Evolutionary conservation across 2,113 vertebrate genomes (phyloP).

Genomic region (Siphamia tubifer): DNA sequence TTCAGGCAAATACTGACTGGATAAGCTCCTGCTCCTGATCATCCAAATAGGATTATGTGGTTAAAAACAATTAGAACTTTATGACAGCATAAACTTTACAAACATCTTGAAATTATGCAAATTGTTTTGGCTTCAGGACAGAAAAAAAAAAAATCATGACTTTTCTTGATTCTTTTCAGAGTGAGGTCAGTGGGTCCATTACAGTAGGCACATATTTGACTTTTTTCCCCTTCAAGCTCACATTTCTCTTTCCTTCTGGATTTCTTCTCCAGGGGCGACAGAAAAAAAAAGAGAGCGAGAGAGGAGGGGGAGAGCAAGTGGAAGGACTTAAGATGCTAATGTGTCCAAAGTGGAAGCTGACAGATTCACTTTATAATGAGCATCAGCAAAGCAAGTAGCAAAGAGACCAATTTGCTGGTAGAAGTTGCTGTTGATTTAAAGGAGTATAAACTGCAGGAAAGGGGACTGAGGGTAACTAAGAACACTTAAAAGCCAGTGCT

Average conservation of each 20-base stretch:
- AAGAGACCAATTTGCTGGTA: slow-evolving; percentile 21
- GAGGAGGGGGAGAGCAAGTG: slow-evolving; percentile 9
- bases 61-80: slow-evolving; percentile 41
- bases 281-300: slow-evolving; percentile 13
- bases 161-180: slow-evolving; percentile 14
- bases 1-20: slow-evolving; percentile 4
- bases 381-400: slow-evolving; percentile 16
- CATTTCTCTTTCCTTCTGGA: slow-evolving; percentile 18
- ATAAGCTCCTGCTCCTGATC: slow-evolving; percentile 20
- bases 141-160: slow-evolving; percentile 8
- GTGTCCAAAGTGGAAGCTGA: slow-evolving; percentile 59
- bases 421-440: not conserved
- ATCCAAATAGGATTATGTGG: slow-evolving; percentile 37
- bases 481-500: slow-evolving; percentile 16
- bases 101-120: slow-evolving; percentile 35
- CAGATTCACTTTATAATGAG: slow-evolving; percentile 62
- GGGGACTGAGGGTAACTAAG: not conserved
- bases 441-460: slow-evolving; percentile 3
- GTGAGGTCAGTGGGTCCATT: slow-evolving; percentile 63
- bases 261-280: slow-evolving; percentile 12
- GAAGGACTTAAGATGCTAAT: slow-evolving; percentile 65
- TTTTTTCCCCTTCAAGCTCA: slow-evolving; percentile 32
- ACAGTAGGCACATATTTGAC: slow-evolving; percentile 31
- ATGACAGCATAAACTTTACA: slow-evolving; percentile 28
- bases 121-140: slow-evolving; percentile 24